Evolutionary conservation across 2,797 vertebrate genomes (phyloP).

Genomic region (Myiothlypis coronata): DNA sequence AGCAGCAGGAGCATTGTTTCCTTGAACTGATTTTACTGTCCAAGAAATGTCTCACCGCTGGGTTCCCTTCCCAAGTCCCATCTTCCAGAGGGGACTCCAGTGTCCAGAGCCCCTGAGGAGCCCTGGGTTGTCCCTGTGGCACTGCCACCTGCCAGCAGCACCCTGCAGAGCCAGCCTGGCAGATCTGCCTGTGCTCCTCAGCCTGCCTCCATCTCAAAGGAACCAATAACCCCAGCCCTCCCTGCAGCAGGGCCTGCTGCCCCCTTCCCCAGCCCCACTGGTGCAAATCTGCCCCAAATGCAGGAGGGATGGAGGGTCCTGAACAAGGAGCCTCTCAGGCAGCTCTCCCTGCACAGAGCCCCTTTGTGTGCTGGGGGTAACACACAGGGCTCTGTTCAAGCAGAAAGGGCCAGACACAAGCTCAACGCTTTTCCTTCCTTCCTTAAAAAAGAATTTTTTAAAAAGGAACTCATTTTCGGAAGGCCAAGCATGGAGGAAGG

Average conservation of each 20-base stretch:
- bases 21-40: background rate
- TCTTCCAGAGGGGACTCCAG: background rate
- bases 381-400: constrained; percentile 47
- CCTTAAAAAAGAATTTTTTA: background rate
- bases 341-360: constrained; percentile 21
- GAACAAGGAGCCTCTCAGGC: background rate
- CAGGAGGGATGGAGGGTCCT: background rate
- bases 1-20: background rate
- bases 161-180: background rate
- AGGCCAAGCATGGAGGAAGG: background rate
- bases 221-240: background rate
- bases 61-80: background rate
- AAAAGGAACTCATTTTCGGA: background rate
- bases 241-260: background rate
- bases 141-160: background rate
- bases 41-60: background rate
- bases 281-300: background rate
- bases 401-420: constrained; percentile 12
- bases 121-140: background rate
- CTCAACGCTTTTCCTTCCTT: background rate
- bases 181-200: background rate
- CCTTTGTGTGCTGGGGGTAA: constrained; percentile 24
- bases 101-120: background rate
- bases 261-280: background rate
- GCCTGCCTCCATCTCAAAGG: background rate